These are phyloP conservation scores for Archaeoteleia sp. DNA, from an alignment of 2,888 invertebrate genomes.

Conservation along the genomic window DNA sequence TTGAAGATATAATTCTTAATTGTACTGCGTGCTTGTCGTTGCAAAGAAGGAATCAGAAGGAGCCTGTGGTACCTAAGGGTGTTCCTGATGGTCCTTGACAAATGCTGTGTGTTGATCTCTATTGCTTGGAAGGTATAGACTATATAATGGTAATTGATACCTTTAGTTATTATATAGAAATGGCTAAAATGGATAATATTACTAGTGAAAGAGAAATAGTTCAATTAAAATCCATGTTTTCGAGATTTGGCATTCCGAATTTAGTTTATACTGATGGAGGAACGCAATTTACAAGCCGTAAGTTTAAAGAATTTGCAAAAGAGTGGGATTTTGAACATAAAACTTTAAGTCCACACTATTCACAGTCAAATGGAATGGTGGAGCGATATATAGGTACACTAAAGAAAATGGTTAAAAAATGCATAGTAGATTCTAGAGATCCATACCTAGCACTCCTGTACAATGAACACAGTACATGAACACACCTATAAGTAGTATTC, in stretches of 20 bases:
- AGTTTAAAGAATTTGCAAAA: slow-evolving; percentile 21
- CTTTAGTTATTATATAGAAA: slow-evolving; percentile 36
- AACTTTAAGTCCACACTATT: slow-evolving; percentile 24
- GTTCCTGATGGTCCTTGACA: slow-evolving; percentile 48
- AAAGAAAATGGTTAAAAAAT: slow-evolving; percentile 51
- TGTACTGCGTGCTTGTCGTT: slow-evolving; percentile 48
- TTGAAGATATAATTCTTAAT: slow-evolving; percentile 52
- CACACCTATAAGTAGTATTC: slow-evolving; percentile 36
- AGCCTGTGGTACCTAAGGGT: slow-evolving; percentile 34
- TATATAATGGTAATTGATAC: slow-evolving; percentile 42
- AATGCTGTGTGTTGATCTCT: slow-evolving; percentile 41
- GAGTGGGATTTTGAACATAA: slow-evolving; percentile 18
- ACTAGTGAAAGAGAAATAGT: slow-evolving; percentile 12
- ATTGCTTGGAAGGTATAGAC: slow-evolving; percentile 28
- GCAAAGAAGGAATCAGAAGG: slow-evolving; percentile 40
- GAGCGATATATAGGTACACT: slow-evolving; percentile 48
- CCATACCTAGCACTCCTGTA: slow-evolving; percentile 28
- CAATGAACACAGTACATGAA: slow-evolving; percentile 53
- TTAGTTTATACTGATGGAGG: slow-evolving; percentile 51
- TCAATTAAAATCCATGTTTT: slow-evolving; percentile 51
- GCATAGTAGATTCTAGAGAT: slow-evolving; percentile 33
- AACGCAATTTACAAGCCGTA: slow-evolving; percentile 10
- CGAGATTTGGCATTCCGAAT: slow-evolving; percentile 51
- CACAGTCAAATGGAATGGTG: slow-evolving; percentile 29
- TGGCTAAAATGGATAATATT: slow-evolving; percentile 20